Percentiles rank a stretch among this genome's conserved stretches.
phyloP scores from a whole-genome alignment of 2,797 vertebrate species.

The Florisuga fusca region DNA sequence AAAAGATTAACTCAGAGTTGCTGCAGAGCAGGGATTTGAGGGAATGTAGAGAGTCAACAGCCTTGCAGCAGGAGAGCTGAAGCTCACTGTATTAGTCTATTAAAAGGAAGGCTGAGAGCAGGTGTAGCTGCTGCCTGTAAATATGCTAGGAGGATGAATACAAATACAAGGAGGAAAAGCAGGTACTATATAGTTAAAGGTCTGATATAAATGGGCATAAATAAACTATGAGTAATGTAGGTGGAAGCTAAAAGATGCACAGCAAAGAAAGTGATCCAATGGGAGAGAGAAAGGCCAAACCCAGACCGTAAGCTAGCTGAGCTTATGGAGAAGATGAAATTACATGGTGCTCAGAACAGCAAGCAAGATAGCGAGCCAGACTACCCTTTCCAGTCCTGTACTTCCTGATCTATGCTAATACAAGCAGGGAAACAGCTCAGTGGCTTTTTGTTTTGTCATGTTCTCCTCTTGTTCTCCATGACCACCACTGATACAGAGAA shows the following conservation, averaged over 20 bases:
- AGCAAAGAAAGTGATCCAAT: neutral
- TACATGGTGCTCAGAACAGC: neutral
- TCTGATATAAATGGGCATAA: neutral
- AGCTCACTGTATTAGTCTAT: neutral
- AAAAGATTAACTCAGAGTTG: neutral
- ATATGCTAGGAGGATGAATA: neutral
- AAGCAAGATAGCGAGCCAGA: accelerated
- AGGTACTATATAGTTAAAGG: neutral
- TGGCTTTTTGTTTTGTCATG: neutral
- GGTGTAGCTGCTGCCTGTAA: neutral
- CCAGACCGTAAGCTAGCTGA: neutral
- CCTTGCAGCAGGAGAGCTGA: neutral
- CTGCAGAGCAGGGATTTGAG: neutral
- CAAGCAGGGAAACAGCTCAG: neutral
- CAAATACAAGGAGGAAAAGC: neutral
- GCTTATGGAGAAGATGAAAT: neutral
- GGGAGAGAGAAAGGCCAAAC: neutral
- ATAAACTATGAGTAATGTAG: neutral
- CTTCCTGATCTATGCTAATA: neutral
- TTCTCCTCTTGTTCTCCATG: neutral
- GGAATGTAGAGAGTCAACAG: neutral
- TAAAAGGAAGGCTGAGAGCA: neutral
- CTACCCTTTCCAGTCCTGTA: neutral
- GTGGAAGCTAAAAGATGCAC: neutral
- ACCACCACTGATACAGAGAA: neutral